These are phyloP conservation scores for Mercenaria mercenaria DNA, from an alignment of 1,140 invertebrate species.

Conservation along the genomic window DNA sequence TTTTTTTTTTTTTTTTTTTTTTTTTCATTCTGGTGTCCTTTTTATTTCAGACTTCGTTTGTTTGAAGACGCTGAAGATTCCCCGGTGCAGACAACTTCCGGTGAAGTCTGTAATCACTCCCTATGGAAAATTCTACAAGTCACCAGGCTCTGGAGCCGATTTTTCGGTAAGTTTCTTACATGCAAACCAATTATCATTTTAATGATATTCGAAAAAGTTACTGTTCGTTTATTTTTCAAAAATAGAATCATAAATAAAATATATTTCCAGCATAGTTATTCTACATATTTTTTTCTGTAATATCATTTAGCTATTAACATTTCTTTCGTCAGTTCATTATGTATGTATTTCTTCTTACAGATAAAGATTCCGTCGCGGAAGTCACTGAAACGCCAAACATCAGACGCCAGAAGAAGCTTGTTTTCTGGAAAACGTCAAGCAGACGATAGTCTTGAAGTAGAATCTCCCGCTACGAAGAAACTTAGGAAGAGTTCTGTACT, in stretches of 20 bases:
- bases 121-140: not conserved
- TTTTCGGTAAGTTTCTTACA: constrained; percentile 12
- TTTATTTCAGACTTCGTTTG: constrained; percentile 15
- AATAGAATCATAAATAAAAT: not conserved
- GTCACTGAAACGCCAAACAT: not conserved
- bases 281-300: not conserved
- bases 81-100: not conserved
- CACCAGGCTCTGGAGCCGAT: not conserved
- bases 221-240: no score
- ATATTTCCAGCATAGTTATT: not conserved
- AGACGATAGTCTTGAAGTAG: not conserved
- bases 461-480: constrained; percentile 14
- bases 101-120: not conserved
- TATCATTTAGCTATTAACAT: no score
- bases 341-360: not conserved
- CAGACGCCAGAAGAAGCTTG: constrained; percentile 13
- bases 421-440: constrained; percentile 20
- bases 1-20: not conserved
- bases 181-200: not conserved
- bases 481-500: not conserved
- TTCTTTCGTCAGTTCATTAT: not conserved
- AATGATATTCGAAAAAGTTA: no score
- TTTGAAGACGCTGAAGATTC: not conserved
- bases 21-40: not conserved
- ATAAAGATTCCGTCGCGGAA: constrained; percentile 1